Evolutionary conservation across 2,888 invertebrate species (phyloP), one percentile per base, ranked within the genome.

Genomic region (Carcina quercana): DNA sequence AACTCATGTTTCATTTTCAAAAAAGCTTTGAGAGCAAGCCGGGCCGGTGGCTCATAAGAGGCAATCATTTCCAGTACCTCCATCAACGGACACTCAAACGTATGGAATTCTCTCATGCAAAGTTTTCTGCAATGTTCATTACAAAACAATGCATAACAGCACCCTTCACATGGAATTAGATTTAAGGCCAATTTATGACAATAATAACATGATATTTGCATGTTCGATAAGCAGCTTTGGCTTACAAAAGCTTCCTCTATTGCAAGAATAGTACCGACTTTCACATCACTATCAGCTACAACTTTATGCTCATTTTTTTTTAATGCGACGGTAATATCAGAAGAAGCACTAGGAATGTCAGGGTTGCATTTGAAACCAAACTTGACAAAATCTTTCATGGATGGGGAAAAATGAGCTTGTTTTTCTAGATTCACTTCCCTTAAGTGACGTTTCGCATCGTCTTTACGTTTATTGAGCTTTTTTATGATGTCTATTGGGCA

Each of bases 191-290:
- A 25, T 26, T 39, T 50, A n/a, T 50, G 43, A 17, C 59, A 59
- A 26, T 48, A 42, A 32, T 55, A 47, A 28, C 61, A 61, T 0
- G 46, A 33, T 13, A 32, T 13, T 3, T 13, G 13, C 0, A 7
- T 3, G 30, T 45, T 43, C 0, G 13, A 8, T 3, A 3, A 10
- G 7, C 38, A 25, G 24, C 40, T 34, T 8, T 13, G 24, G 21
- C 35, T 41, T 10, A 47, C 43, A 41, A 43, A 59, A 2, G 55
- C 46, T 8, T 32, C 27, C 25, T 60, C 62, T 5, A 43, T 13
- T 5, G 48, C 44, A 7, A 62, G 7, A 1, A 59, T 31, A 7
- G 46, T 42, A 2, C 62, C 62, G n/a, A 53, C 38, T 34, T 49
- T 45, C 5, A 59, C 45, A 29, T 50, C 38, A 8, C 30, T 43